A percentile compares a stretch with the other conserved stretches of the same genome.
Conservation (phyloP, 2,797 vertebrate genomes). For the Stomatorhinus walkeri region DNA sequence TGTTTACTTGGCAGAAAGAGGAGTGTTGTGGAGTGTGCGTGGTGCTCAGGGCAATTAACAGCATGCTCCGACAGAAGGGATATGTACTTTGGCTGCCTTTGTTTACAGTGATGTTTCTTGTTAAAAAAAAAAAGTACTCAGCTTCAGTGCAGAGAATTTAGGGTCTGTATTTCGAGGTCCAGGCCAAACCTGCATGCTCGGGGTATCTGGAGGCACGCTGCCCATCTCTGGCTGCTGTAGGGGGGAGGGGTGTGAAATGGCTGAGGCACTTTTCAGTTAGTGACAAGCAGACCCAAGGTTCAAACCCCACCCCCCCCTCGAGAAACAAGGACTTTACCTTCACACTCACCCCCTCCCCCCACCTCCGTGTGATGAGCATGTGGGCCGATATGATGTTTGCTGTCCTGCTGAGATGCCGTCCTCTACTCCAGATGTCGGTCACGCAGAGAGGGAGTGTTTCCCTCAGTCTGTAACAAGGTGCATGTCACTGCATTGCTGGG, state of each 20-base stretch:
- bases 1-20: constrained; percentile 16
- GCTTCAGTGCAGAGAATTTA: neutral
- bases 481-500: neutral
- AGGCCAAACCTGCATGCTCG: neutral
- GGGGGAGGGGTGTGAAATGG: neutral
- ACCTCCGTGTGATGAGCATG: neutral
- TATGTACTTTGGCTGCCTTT: constrained; percentile 17
- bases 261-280: neutral
- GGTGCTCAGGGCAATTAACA: constrained; percentile 2
- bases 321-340: neutral
- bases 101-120: neutral
- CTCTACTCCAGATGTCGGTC: neutral
- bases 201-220: neutral
- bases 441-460: neutral
- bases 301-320: neutral
- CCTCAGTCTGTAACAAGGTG: neutral
- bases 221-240: constrained; percentile 27
- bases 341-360: too few species aligned
- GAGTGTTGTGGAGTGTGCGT: neutral
- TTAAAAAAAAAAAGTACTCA: neutral
- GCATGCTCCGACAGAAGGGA: neutral
- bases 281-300: neutral
- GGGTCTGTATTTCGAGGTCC: neutral
- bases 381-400: neutral
- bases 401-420: neutral